Evolutionary conservation across 2,797 vertebrate genomes (phyloP), one percentile per base, ranked within the genome.

Genomic region (Mallotus villosus): DNA sequence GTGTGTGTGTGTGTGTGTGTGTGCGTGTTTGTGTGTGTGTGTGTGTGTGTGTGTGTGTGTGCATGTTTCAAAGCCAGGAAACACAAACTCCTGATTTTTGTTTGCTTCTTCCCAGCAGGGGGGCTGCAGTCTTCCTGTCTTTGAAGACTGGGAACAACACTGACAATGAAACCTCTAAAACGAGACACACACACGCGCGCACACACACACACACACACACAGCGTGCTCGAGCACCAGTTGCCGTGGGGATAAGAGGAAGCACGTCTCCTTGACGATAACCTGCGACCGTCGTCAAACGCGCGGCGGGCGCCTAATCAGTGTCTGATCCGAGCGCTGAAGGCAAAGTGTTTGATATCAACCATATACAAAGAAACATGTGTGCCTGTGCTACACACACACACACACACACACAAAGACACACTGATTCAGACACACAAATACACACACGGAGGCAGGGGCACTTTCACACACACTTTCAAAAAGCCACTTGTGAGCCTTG

Each of bases 1-100:
- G 75, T 80, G 74, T 80, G 77, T 78, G 69, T 64, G 60, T 67
- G 73, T 82, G 37, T 72, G 60, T 29, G 71, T 59, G 64, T 75
- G 68, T 81, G 75, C 67, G 27, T 29, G 61, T 63, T 27, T 16
- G 61, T 32, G 61, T 4, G 61, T 32, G 61, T 32, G 61, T 19
- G 25, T 1, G 57, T 61, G 37, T 72, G 60, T 29, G 71, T 59
- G 64, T 75, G 68, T 81, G 75, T 80, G 74, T 80, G 77, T 78
- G 69, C 67, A 63, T 67, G 73, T 82, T 73, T 78, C 71, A 66
- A 61, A 74, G 70, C 65, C 21, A 79, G 79, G 70, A n/a, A 34
- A 81, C 78, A 80, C 51, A 74, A 81, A 77, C 75, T 77, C 67
- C 27, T 58, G 69, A 24, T 1, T 57, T 72, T 77, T 80, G 77